These are phyloP conservation scores for Drosophila peninsularis DNA, from an alignment of 2,888 invertebrate genomes.

Conservation along the genomic window DNA sequence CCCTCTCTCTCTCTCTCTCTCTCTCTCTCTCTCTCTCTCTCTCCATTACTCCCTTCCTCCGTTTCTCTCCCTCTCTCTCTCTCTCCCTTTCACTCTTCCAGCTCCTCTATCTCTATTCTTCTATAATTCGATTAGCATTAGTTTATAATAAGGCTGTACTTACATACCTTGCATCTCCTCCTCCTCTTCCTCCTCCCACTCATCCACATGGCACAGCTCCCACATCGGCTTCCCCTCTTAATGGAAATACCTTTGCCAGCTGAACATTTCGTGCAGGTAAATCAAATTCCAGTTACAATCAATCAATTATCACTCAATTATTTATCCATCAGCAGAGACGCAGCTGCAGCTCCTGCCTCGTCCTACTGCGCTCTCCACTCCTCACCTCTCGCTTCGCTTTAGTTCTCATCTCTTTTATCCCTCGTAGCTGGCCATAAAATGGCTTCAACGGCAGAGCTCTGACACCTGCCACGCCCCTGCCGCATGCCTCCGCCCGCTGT, in stretches of 20 bases:
- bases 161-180: background rate
- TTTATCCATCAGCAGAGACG: constrained; percentile 26
- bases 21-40: background rate
- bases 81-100: no score
- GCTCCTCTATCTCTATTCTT: no score
- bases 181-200: background rate
- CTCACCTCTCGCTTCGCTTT: background rate
- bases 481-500: constrained; percentile 2
- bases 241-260: background rate
- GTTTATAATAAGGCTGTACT: background rate
- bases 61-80: background rate
- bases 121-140: background rate
- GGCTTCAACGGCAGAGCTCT: constrained; percentile 29
- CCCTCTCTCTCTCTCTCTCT: background rate
- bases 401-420: constrained; percentile 28
- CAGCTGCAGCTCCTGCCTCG: background rate
- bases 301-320: constrained; percentile 32
- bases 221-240: background rate
- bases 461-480: background rate
- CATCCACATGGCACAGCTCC: background rate
- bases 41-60: background rate
- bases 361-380: no score
- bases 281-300: constrained; percentile 22
- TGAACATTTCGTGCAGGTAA: background rate
- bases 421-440: constrained; percentile 52